phyloP scores from a whole-genome alignment of 1,140 invertebrate species.

The Drosophila suzukii region DNA sequence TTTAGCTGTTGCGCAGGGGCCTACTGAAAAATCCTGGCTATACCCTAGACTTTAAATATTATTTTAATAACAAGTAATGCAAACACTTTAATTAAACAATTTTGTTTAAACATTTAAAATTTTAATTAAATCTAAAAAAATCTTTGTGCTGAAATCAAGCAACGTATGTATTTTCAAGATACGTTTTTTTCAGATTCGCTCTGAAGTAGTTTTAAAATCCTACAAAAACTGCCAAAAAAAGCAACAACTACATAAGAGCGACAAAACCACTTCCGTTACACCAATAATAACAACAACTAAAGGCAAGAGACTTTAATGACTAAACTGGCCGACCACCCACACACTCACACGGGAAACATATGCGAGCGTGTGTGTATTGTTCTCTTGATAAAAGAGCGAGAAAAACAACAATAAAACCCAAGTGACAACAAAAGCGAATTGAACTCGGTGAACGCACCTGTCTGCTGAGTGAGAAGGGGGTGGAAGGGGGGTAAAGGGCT shows the following conservation, averaged over 20 bases:
- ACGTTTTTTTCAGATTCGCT: too few species aligned
- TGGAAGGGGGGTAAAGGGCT: slow-evolving; percentile 35
- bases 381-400: slow-evolving; percentile 48
- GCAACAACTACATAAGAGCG: slow-evolving; percentile 30
- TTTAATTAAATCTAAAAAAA: too few species aligned
- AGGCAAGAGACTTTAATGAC: slow-evolving; percentile 56
- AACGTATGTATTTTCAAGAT: too few species aligned
- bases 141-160: too few species aligned
- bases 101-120: too few species aligned
- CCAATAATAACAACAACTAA: slow-evolving; percentile 17
- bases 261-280: slow-evolving; percentile 72
- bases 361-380: slow-evolving; percentile 22
- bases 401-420: slow-evolving; percentile 20
- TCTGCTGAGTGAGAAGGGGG: slow-evolving; percentile 28
- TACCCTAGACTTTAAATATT: too few species aligned
- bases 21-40: too few species aligned
- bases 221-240: slow-evolving; percentile 1
- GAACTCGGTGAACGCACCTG: slow-evolving; percentile 65
- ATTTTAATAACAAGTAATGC: too few species aligned
- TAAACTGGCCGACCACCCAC: slow-evolving; percentile 36
- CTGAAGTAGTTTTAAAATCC: too few species aligned
- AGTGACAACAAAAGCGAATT: slow-evolving; percentile 59
- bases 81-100: too few species aligned
- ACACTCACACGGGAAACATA: slow-evolving; percentile 2
- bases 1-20: too few species aligned